phyloP scores from a whole-genome alignment of 1,140 invertebrate species.

The Rhynchophorus ferrugineus region DNA sequence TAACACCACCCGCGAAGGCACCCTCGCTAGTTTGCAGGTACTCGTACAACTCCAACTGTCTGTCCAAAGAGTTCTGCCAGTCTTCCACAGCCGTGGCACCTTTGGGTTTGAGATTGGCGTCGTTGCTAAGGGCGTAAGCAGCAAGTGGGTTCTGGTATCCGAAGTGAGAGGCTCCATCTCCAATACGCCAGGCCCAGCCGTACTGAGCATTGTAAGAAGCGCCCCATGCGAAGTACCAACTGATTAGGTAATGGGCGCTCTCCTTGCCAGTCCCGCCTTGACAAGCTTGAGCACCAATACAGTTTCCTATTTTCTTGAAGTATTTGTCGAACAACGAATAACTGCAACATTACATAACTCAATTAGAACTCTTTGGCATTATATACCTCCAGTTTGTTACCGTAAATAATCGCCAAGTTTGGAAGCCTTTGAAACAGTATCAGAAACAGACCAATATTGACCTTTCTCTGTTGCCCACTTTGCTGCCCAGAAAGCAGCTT shows the following conservation, averaged over 20 bases:
- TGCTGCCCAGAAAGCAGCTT: slow-evolving; percentile 24
- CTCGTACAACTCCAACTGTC: slow-evolving; percentile 24
- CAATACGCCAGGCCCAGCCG: slow-evolving; percentile 25
- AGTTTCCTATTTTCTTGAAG: slow-evolving; percentile 27
- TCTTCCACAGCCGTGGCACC: slow-evolving; percentile 21
- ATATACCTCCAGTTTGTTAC: slow-evolving; percentile 3
- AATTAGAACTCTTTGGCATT: not conserved
- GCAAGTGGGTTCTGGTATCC: slow-evolving; percentile 26
- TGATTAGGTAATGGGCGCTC: slow-evolving; percentile 24
- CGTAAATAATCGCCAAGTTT: slow-evolving; percentile 23
- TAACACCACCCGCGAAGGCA: slow-evolving; percentile 24
- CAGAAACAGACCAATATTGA: slow-evolving; percentile 1
- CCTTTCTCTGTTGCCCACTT: slow-evolving; percentile 18
- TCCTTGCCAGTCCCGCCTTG: slow-evolving; percentile 21
- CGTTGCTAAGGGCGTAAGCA: slow-evolving; percentile 21
- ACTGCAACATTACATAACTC: not conserved
- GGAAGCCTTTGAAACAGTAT: slow-evolving; percentile 13
- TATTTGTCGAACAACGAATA: slow-evolving; percentile 25
- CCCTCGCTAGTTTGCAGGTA: slow-evolving; percentile 22
- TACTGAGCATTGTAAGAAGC: slow-evolving; percentile 20
- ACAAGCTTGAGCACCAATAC: slow-evolving; percentile 11
- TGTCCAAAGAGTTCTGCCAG: slow-evolving; percentile 18
- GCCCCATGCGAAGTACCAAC: slow-evolving; percentile 25
- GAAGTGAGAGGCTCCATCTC: slow-evolving; percentile 24
- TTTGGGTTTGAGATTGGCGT: slow-evolving; percentile 18